Conservation (phyloP, 37 sponge, comb jelly and placozoan genomes). For the Tethya wilhelma region DNA sequence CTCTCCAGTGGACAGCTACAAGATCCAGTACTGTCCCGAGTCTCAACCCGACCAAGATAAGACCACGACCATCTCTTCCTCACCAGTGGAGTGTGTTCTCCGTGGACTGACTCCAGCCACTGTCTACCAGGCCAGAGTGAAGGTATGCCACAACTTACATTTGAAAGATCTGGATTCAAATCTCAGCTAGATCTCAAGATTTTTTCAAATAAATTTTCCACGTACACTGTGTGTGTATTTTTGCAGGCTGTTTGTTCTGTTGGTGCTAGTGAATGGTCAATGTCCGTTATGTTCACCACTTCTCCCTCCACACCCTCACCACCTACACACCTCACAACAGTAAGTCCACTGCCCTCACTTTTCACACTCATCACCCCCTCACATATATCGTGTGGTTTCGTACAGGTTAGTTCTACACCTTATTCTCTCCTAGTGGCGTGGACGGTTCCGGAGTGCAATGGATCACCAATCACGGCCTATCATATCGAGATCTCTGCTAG, state of each 20-base stretch:
- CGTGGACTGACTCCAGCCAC: constrained; percentile 31
- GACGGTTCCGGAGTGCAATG: constrained; percentile 38
- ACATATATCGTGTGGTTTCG: too few relatives aligned
- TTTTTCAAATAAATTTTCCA: not conserved
- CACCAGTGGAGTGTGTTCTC: constrained; percentile 4
- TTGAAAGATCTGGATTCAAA: too few relatives aligned
- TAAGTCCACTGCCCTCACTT: not conserved
- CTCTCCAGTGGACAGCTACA: constrained; percentile 26
- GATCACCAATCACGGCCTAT: constrained; percentile 57
- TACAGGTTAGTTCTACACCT: constrained; percentile 34
- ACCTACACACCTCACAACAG: constrained; percentile 32
- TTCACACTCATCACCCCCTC: not conserved
- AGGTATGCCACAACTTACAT: constrained; percentile 18
- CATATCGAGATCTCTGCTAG: constrained; percentile 34
- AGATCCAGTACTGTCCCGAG: constrained; percentile 22
- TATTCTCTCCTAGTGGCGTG: constrained; percentile 53
- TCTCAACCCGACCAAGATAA: not conserved
- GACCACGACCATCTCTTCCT: not conserved
- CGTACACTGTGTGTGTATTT: not conserved
- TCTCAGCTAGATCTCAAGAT: too few relatives aligned
- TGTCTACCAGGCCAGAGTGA: constrained; percentile 39
- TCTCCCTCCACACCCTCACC: constrained; percentile 55
- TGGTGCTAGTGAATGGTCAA: constrained; percentile 56
- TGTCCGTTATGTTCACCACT: constrained; percentile 37
- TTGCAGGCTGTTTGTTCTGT: constrained; percentile 56